Evolutionary conservation across 2,797 vertebrate genomes (phyloP), one percentile per base, ranked within the genome.

Genomic region (Gadopsis marmoratus): DNA sequence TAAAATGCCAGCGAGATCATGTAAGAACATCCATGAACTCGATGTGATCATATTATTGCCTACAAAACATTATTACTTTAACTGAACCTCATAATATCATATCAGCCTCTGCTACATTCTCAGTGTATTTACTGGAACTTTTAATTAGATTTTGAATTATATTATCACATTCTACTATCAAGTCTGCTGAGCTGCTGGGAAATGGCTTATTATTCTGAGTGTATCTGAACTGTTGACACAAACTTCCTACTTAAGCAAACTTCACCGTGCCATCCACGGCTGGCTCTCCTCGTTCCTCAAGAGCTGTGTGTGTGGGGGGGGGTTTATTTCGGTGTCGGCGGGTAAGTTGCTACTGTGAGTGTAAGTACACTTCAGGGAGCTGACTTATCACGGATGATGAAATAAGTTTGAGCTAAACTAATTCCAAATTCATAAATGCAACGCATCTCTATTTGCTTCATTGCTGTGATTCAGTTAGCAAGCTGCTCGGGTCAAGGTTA

Each of bases 391-490:
- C 70, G 50, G 84, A 80, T 78, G 83, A 88, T 92, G 78, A 89
- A 91, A 88, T 86, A 81, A 88, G 64, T 86, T 80, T 71, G 77
- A 83, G 86, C 37, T 91, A 87, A 92, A 90, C 81, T 83, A 64
- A 89, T 90, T 88, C 80, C 26, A 66, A 82, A 78, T 60, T 80
- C 78, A 81, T 75, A 69, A 88, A 65, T 64, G 62, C 14, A 55
- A 66, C 73, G 81, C 54, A 62, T 85, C 87, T 83, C 60, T 69
- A 74, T 82, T 86, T 55, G 43, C 60, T 78, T 54, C 41, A 33
- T 23, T 72, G 50, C 54, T 45, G 71, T 62, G 83, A 88, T 87
- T 74, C 3, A 54, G 76, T 88, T 87, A 55, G 64, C 19, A 43
- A 51, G 71, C 71, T 53, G 80, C 74, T 69, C 6, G 4, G 63